Conservation (phyloP, 2,113 vertebrate species). For the Labeo rohita region DNA sequence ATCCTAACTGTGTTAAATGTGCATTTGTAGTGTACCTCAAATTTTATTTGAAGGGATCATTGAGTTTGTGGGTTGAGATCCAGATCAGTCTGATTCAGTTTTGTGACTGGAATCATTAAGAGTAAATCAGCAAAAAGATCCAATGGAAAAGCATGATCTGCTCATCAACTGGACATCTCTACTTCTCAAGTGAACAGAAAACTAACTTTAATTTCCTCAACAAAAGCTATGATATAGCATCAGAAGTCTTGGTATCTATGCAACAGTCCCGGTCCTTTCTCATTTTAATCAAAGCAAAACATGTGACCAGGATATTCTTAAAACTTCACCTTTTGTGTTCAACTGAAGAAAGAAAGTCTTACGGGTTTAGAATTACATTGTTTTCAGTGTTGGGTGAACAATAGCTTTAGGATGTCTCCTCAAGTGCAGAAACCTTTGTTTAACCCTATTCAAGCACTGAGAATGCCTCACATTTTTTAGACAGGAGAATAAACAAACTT, state of each 20-base stretch:
- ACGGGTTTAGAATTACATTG: neutral
- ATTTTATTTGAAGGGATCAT: no score
- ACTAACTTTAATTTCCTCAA: neutral
- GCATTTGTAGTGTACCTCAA: no score
- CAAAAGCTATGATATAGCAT: neutral
- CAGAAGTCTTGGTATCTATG: neutral
- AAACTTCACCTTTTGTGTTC: neutral
- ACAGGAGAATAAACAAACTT: conserved; percentile 6
- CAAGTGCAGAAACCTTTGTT: neutral
- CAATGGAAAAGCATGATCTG: neutral
- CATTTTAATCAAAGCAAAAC: neutral
- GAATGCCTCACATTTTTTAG: neutral
- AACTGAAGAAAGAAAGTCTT: neutral
- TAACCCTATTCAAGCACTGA: neutral
- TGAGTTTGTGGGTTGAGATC: no score
- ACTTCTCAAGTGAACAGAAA: neutral
- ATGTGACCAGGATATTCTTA: neutral
- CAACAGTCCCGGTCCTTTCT: neutral
- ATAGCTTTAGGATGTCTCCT: neutral
- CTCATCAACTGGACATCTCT: neutral
- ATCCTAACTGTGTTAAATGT: neutral
- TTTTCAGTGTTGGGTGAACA: neutral
- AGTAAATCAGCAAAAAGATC: neutral
- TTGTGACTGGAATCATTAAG: no score
- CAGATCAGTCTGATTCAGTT: no score